Evolutionary conservation across 2,797 vertebrate genomes (phyloP).

Genomic region (Leuciscus waleckii): DNA sequence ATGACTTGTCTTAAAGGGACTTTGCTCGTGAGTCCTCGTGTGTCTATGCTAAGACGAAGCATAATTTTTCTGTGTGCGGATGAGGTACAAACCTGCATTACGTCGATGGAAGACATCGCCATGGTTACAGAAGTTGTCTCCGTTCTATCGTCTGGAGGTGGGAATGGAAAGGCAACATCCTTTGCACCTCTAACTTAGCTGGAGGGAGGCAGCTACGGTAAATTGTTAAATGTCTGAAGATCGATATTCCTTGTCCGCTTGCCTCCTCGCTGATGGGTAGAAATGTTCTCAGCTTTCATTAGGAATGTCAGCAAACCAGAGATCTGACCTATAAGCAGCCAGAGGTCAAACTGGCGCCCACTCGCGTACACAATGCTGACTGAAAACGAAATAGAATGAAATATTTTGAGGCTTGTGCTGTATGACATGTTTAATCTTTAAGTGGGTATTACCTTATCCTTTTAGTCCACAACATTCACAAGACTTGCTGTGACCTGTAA

Average conservation of each 20-base stretch:
- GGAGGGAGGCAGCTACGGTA: constrained; percentile 13
- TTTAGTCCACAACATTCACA: not conserved
- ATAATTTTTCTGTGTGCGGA: not conserved
- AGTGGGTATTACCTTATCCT: not conserved
- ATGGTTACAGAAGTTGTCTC: constrained; percentile 30
- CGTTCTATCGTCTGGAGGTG: not conserved
- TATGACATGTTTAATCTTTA: not conserved
- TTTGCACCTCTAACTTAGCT: constrained; percentile 11
- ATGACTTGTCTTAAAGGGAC: too few relatives aligned
- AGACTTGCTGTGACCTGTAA: not conserved
- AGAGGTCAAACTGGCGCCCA: constrained; percentile 40
- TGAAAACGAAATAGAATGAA: constrained; percentile 27
- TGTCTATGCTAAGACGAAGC: not conserved
- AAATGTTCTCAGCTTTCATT: constrained; percentile 49
- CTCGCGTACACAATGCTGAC: not conserved
- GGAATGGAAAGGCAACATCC: constrained; percentile 10
- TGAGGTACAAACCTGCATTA: not conserved
- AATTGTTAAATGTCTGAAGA: constrained; percentile 51
- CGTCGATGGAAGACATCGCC: not conserved
- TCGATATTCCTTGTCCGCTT: constrained; percentile 37
- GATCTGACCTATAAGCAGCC: constrained; percentile 66
- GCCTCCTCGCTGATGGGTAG: constrained; percentile 24
- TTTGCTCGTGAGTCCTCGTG: not conserved
- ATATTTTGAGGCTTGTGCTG: not conserved
- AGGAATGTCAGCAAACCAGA: constrained; percentile 50